Conservation (phyloP, 2,888 invertebrate species). For the Onthophagus sagittarius region DNA sequence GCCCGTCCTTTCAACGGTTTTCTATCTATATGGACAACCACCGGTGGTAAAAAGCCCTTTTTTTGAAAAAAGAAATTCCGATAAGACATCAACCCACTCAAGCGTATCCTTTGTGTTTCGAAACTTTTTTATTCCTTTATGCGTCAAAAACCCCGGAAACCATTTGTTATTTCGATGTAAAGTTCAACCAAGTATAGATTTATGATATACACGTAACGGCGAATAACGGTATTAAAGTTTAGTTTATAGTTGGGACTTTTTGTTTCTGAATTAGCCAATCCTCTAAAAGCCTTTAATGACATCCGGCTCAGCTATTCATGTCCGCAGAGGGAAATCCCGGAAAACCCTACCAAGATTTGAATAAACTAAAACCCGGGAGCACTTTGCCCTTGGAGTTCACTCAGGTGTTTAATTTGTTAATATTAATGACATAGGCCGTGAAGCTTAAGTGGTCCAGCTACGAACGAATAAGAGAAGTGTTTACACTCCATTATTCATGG, state of each 20-base stretch:
- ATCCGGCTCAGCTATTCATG: not conserved
- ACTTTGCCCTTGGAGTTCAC: not conserved
- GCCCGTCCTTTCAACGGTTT: not conserved
- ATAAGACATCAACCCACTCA: not conserved
- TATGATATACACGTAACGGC: not conserved
- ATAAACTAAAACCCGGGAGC: not conserved
- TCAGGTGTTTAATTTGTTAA: conserved; percentile 9
- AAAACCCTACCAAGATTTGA: not conserved
- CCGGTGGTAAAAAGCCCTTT: not conserved
- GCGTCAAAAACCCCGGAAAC: not conserved
- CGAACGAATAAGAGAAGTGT: conserved; percentile 1
- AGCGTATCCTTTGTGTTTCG: not conserved
- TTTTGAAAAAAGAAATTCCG: not conserved
- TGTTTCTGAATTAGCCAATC: too few species aligned
- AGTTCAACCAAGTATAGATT: not conserved
- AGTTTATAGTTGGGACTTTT: too few species aligned
- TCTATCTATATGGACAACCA: not conserved
- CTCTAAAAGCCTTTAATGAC: not conserved
- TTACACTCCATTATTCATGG: conserved; percentile 1
- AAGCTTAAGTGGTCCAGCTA: not conserved
- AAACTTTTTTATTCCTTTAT: not conserved
- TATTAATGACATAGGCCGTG: not conserved
- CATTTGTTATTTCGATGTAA: not conserved
- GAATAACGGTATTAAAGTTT: not conserved
- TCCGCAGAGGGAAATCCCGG: not conserved